Evolutionary conservation across 1,140 invertebrate species (phyloP), one percentile per base, ranked within the genome.

Genomic region (Hycleus cichorii): DNA sequence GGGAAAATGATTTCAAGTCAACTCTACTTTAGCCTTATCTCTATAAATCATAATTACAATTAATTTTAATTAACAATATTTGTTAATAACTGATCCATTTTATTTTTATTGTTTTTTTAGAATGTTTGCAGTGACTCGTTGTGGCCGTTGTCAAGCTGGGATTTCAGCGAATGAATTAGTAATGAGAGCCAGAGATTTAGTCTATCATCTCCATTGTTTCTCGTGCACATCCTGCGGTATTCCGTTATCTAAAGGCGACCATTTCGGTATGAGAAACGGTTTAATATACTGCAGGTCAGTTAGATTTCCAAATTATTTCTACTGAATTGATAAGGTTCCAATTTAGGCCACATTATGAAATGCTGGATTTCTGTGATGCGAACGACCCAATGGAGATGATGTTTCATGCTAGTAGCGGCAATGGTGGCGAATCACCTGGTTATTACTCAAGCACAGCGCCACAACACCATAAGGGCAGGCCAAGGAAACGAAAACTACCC

Each of bases 201-300:
- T 95, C 45, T 97, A 91, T 75, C 93, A 97, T 74, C 79, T 94
- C 47, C 84, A 88, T 57, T 97, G 93, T 77, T 97, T 97, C 78
- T 87, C 86, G 2, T 97, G 93, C 72, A 83, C 86, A 12, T 84
- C 88, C 49, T 96, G 94, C 76, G 86, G 89, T 50, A 80, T 81
- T 9, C 80, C 83, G 25, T 75, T 90, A 39, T 85, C 86, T 57
- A 89, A 89, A 72, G 88, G 94, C 27, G 93, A 96, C 73, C 89
- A 93, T 64, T 95, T 94, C 75, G 91, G 92, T 10, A 88, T 92
- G 80, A 80, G 87, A 56, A 84, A 87, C 64, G 84, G 84, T 24
- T 77, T 88, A n/a, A 81, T 89, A 55, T 89, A 88, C 73, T 90
- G 87, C 76, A 78, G 83, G 71, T 84, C 79, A 73, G 69, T 63